Evolutionary conservation across 2,113 vertebrate genomes (phyloP).

Genomic region (Ochotona curzoniae): DNA sequence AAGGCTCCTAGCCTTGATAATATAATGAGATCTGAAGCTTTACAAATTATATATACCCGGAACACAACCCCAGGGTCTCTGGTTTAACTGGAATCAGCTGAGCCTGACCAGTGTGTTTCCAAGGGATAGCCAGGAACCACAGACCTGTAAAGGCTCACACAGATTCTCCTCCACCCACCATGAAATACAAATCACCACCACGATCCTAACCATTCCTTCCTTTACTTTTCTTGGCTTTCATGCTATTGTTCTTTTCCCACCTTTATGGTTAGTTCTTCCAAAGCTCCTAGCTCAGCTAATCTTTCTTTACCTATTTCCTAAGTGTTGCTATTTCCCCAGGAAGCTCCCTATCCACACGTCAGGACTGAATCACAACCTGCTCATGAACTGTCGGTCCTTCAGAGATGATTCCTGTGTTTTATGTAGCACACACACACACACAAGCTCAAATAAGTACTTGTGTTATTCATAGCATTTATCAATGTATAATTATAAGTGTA

Average conservation of each 20-base stretch:
- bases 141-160: background rate
- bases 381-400: background rate
- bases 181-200: background rate
- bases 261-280: background rate
- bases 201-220: background rate
- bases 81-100: background rate
- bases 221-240: background rate
- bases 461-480: background rate
- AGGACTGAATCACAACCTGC: background rate
- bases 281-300: background rate
- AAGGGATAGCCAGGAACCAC: rapidly evolving
- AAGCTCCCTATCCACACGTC: background rate
- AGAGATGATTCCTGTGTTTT: rapidly evolving
- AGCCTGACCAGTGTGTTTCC: background rate
- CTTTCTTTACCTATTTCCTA: background rate
- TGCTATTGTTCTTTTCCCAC: background rate
- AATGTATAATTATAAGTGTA: background rate
- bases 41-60: background rate
- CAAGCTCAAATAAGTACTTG: no score
- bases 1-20: background rate
- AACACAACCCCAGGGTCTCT: background rate
- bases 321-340: background rate
- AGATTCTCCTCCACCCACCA: background rate
- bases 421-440: background rate
- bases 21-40: background rate